Conservation (phyloP, 2,888 invertebrate genomes). For the Blastobasis lacticolella region DNA sequence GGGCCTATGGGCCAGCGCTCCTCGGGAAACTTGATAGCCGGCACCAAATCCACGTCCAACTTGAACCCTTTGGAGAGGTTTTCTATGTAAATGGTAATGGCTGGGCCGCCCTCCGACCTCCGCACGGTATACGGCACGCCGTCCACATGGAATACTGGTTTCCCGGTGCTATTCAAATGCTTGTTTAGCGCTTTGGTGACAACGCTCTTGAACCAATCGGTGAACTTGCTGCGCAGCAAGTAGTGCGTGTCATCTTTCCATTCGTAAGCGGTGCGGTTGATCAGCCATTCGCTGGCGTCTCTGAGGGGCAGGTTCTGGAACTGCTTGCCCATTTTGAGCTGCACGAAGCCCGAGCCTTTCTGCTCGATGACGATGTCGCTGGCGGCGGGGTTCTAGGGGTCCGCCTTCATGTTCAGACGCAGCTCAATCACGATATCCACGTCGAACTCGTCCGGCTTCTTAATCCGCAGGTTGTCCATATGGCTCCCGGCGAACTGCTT, state of each 20-base stretch:
- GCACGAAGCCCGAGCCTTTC: conserved; percentile 56
- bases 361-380: conserved; percentile 50
- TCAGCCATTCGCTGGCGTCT: conserved; percentile 32
- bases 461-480: conserved; percentile 72
- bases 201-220: conserved; percentile 70
- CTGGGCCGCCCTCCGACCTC: conserved; percentile 61
- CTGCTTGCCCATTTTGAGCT: conserved; percentile 49
- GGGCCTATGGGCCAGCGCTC: conserved; percentile 48
- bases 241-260: conserved; percentile 56
- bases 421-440: conserved; percentile 71
- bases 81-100: conserved; percentile 64
- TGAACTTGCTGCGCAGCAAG: conserved; percentile 57
- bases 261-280: conserved; percentile 42
- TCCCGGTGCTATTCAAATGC: conserved; percentile 16
- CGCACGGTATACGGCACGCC: conserved; percentile 49
- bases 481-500: conserved; percentile 74
- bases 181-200: conserved; percentile 50
- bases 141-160: conserved; percentile 23
- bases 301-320: conserved; percentile 35
- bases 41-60: conserved; percentile 70
- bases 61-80: conserved; percentile 27
- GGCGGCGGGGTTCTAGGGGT: conserved; percentile 23
- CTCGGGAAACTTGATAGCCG: conserved; percentile 61
- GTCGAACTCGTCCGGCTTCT: conserved; percentile 75
- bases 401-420: conserved; percentile 43